Evolutionary conservation across 2,113 vertebrate genomes (phyloP).

Genomic region (Austrofundulus limnaeus): DNA sequence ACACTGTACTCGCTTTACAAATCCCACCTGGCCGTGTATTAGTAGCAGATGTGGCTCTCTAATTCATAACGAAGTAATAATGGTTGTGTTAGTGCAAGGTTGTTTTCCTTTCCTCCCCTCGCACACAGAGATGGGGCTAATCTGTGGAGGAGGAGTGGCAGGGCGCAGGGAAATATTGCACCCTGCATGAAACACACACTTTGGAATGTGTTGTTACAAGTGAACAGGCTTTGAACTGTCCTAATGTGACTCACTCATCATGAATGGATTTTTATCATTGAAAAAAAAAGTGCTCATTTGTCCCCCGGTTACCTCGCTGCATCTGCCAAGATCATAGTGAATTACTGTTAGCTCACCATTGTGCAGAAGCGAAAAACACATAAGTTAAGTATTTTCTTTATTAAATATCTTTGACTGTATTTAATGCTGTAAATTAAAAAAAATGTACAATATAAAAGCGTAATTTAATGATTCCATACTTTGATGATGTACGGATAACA

Average conservation of each 20-base stretch:
- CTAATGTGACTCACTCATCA: constrained; percentile 82
- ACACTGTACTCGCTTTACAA: constrained; percentile 77
- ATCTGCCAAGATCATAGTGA: constrained; percentile 79
- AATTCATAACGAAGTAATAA: constrained; percentile 91
- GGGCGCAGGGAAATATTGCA: constrained; percentile 85
- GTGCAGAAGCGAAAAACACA: constrained; percentile 17
- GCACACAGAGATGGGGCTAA: constrained; percentile 84
- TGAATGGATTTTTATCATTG: constrained; percentile 86
- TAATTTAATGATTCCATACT: constrained; percentile 58
- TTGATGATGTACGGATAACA: constrained; percentile 50
- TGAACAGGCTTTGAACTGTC: constrained; percentile 73
- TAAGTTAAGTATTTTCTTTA: constrained; percentile 29
- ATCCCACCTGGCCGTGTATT: constrained; percentile 75
- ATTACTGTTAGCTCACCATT: constrained; percentile 39
- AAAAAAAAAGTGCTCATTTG: constrained; percentile 83
- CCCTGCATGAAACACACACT: constrained; percentile 86
- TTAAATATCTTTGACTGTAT: constrained; percentile 31
- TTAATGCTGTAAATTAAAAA: constrained; percentile 36
- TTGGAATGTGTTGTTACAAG: constrained; percentile 79
- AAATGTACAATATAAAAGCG: constrained; percentile 33
- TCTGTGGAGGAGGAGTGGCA: constrained; percentile 91
- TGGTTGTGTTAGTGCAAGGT: constrained; percentile 85
- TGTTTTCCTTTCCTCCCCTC: constrained; percentile 67
- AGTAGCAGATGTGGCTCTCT: constrained; percentile 93
- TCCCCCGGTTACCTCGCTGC: constrained; percentile 83